Base-by-base conservation (phyloP, 2,113 vertebrate species). In the Tauraco erythrolophus region DNA sequence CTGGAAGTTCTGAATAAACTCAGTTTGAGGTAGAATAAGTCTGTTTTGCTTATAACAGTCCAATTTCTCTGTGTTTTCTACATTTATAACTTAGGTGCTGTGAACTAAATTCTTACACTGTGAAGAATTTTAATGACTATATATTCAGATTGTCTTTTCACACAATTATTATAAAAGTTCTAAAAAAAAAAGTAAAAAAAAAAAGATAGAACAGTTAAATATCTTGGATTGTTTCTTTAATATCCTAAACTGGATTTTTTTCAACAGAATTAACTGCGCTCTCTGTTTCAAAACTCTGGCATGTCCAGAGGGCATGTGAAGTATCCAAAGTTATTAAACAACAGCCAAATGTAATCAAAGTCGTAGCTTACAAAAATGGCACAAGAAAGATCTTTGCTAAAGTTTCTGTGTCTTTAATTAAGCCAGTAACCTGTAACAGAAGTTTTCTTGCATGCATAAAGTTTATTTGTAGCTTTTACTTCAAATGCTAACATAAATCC, bases 361-460 rank as follows among this genome's bases (percentile, higher is more conserved):
- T 97, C 71, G 94, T 31, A 61, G 92, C 96, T 95, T 97, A 97
- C 79, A 98, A 96, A 97, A 98, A 98, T 82, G 95, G 97, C 87
- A 95, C 83, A 83, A 72, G 69, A 90, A 93, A 62, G 48, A 53
- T 69, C 51, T 98, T 94, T 95, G 77, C 90, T 93, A 80, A 95
- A 97, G 54, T 98, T 84, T 89, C 91, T 62, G 66, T 86, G 72
- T 85, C 89, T 64, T 96, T 96, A 78, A 94, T 98, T 48, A 94
- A 95, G 84, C 83, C 97, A 94, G 84, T 96, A 97, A 93, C 70
- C 62, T 76, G 41, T 58, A 33, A 79, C 8, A 51, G 16, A 37
- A 78, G 51, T 84, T 97, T 92, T 92, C 41, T 56, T 92, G 19
- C 12, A 11, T 69, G 21, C 18, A 50, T 77, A 15, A 60, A 69